A percentile compares a stretch with the other conserved stretches of the same genome.
Evolutionary conservation across 2,888 invertebrate species (phyloP).

Genomic region (Gastrophysa polygoni): DNA sequence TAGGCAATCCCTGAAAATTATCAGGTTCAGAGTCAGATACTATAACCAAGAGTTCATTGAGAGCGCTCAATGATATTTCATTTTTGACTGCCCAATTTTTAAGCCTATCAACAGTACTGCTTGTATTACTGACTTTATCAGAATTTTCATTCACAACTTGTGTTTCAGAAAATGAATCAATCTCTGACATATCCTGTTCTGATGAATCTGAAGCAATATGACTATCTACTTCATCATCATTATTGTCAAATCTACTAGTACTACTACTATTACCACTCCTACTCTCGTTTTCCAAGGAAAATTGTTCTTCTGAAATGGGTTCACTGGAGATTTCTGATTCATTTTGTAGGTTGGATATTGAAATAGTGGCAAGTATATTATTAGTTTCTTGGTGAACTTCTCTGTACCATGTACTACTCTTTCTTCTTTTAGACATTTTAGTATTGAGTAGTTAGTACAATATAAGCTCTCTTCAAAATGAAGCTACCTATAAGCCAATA

Average conservation of each 20-base stretch:
- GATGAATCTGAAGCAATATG: background rate
- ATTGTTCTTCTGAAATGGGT: background rate
- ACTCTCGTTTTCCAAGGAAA: background rate
- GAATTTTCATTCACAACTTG: background rate
- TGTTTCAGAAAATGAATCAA: background rate
- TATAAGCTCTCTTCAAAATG: conserved; percentile 1
- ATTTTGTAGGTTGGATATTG: background rate
- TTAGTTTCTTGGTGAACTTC: background rate
- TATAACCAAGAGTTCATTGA: conserved; percentile 5
- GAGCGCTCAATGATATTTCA: conserved; percentile 3
- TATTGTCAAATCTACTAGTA: background rate
- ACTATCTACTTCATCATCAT: background rate
- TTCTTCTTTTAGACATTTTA: background rate
- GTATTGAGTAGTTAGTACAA: too few relatives aligned
- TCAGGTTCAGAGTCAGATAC: background rate
- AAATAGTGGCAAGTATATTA: conserved; percentile 1
- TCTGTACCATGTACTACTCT: conserved; percentile 1
- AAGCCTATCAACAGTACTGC: conserved; percentile 2
- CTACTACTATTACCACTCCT: background rate
- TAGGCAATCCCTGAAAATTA: conserved; percentile 3
- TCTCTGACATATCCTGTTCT: background rate
- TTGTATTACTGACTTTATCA: background rate
- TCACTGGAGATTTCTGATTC: background rate
- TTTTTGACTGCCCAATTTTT: conserved; percentile 1
- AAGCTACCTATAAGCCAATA: background rate